phyloP scores from a whole-genome alignment of 2,113 vertebrate genomes.

The Antechinus flavipes region DNA sequence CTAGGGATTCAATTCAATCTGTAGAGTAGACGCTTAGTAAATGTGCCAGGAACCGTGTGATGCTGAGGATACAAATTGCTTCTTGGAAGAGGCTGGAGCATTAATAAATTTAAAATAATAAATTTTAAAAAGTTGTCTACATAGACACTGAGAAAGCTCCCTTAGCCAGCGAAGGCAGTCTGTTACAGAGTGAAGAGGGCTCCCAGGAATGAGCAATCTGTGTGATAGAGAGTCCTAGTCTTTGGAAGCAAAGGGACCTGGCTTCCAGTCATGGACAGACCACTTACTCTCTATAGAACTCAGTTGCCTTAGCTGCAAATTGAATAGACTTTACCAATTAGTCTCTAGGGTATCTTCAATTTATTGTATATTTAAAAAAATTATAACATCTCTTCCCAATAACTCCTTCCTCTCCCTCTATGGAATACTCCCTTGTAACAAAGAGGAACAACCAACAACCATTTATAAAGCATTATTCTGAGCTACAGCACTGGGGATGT shows the following conservation, averaged over 20 bases:
- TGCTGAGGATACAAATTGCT: background rate
- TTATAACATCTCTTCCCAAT: no score
- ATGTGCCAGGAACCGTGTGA: background rate
- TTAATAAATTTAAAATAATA: background rate
- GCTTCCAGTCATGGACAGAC: background rate
- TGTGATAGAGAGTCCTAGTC: background rate
- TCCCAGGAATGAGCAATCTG: background rate
- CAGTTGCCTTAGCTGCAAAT: background rate
- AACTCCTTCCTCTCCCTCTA: background rate
- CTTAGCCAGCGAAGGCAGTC: background rate
- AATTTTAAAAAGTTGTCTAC: background rate
- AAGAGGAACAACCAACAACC: background rate
- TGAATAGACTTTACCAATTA: background rate
- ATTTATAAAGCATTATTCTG: background rate
- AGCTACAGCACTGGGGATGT: background rate
- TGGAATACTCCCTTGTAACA: background rate
- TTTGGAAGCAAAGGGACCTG: no score
- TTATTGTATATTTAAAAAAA: no score
- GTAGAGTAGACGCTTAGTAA: background rate
- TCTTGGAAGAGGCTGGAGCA: background rate
- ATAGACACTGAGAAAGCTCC: background rate
- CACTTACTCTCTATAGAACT: background rate
- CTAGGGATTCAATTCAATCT: background rate
- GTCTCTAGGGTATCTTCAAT: background rate
- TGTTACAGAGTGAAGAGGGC: background rate